These are phyloP conservation scores for Cyprinodon diabolis DNA, from an alignment of 2,797 vertebrate species.

Conservation along the genomic window DNA sequence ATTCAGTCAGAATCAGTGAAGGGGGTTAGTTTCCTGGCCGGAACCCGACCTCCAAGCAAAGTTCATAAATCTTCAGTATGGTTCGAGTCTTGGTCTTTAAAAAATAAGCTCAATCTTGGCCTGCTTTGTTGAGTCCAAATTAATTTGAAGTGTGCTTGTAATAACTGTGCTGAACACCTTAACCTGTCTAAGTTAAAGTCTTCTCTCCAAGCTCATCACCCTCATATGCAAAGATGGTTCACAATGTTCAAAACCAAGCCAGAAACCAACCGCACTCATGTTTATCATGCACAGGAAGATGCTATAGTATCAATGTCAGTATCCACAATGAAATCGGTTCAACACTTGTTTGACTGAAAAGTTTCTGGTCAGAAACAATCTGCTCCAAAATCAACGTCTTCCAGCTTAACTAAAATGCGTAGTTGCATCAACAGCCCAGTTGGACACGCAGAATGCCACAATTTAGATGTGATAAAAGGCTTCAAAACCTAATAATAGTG, in stretches of 20 bases:
- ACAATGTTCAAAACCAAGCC: not conserved
- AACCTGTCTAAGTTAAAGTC: not conserved
- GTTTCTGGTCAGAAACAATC: not conserved
- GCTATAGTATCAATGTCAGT: not conserved
- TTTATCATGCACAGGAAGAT: not conserved
- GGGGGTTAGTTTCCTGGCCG: not conserved
- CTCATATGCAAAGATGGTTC: not conserved
- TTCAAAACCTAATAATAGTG: not conserved
- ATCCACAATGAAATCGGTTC: not conserved
- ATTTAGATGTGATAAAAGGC: not conserved
- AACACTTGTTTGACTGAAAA: not conserved
- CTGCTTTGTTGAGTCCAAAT: not conserved
- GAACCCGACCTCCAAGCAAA: not conserved
- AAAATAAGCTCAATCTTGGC: not conserved
- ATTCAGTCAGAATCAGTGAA: not conserved
- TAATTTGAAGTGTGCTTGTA: not conserved
- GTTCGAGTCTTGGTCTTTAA: not conserved
- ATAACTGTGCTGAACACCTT: not conserved
- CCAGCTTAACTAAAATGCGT: not conserved
- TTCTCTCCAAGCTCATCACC: not conserved
- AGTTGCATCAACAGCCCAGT: not conserved
- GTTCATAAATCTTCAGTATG: not conserved
- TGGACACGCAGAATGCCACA: not conserved
- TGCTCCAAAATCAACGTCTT: not conserved
- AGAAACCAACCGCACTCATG: not conserved